Base-by-base conservation (phyloP, 2,797 vertebrate genomes). In the Psittacula echo region DNA sequence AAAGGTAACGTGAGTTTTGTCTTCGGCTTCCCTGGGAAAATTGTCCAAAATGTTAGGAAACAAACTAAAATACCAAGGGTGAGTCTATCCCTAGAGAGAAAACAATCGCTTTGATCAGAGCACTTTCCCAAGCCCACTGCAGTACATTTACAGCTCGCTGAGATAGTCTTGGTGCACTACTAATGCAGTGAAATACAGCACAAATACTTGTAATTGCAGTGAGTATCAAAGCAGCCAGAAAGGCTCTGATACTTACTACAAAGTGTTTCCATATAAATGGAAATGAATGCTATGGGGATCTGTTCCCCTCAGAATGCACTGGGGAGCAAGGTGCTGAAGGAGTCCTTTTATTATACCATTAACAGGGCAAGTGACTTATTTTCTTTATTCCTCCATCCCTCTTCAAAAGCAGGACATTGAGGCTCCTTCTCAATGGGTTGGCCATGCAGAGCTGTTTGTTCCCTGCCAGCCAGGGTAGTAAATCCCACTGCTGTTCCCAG, bases 241-340 rank as follows among this genome's bases (percentile, higher is more conserved):
- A 11, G 22, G 84, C 81, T 92, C 89, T 87, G 90, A 87, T 84
- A 70, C 89, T 85, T 87, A 22, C 51, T 90, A 3, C n/a, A 27
- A 80, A 95, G 75, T 85, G 84, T 83, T 90, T 80, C 92, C 70
- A 48, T 75, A 84, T 89, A 92, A 93, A 89, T 95, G 93, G 92
- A 81, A 92, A 87, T 72, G 75, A 93, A 77, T 71, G 79, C 80
- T 93, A 44, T 66, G 39, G 68, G 53, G 68, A 50, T 92, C 85
- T 91, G 66, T 32, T 92, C 80, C 66, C 74, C 67, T 73, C 53
- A 47, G 77, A 85, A 88, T 61, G 84, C 93, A 51, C 74, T 62
- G 65, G 88, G 90, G 90, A 96, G 53, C 0, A 0, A 87, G 88
- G 86, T 0, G 42, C 94, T 80, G 90, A 95, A 93, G 78, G 75